Evolutionary conservation across 1,140 invertebrate species (phyloP).

Genomic region (Sipha flava): DNA sequence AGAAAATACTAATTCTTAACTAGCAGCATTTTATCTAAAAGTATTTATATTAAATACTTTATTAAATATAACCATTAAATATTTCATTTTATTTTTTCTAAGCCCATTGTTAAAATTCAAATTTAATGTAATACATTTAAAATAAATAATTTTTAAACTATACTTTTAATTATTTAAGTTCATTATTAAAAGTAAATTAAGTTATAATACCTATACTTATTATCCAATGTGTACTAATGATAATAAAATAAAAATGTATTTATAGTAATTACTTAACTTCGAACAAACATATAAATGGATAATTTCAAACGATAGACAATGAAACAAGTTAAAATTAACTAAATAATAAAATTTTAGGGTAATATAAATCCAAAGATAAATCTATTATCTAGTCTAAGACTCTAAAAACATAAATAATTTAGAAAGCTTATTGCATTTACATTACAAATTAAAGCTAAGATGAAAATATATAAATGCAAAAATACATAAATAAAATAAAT

Average conservation of each 20-base stretch:
- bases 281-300: not conserved
- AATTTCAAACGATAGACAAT: not conserved
- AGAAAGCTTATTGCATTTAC: not conserved
- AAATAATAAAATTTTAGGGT: not conserved
- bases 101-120: too few species aligned
- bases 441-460: not conserved
- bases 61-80: too few species aligned
- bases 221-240: not conserved
- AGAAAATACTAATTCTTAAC: too few species aligned
- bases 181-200: not conserved
- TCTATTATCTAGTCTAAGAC: not conserved
- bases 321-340: not conserved
- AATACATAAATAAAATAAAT: slow-evolving; percentile 15
- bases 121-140: too few species aligned
- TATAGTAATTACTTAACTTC: not conserved
- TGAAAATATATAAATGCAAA: not conserved
- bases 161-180: too few species aligned
- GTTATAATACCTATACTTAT: not conserved
- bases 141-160: too few species aligned
- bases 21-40: too few species aligned
- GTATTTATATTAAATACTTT: too few species aligned
- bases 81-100: too few species aligned
- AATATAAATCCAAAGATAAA: not conserved
- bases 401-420: not conserved
- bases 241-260: not conserved